Evolutionary conservation across 2,888 invertebrate genomes (phyloP), one percentile per base, ranked within the genome.

Genomic region (Apamea crenata): DNA sequence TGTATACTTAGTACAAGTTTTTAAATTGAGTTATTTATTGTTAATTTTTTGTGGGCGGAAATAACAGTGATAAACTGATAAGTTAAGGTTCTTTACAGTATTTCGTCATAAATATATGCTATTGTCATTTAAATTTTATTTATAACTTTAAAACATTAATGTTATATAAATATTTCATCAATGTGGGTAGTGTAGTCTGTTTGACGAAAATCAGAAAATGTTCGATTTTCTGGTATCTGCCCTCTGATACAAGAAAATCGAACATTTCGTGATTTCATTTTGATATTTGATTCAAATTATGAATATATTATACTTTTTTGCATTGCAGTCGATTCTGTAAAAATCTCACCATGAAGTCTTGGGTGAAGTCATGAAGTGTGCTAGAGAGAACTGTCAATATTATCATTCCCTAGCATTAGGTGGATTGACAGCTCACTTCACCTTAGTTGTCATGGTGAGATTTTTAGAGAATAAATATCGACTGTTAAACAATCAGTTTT

Each of bases 51-150:
- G 67, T 83, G 66, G 76, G 59, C 6, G 36, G 74, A 74, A 40
- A 71, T 67, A 36, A 36, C 40, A 65, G 78, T 77, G 87, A 87
- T 83, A 65, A 84, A 65, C 74, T 77, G 87, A 87, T 83, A 65
- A 84, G 87, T 83, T 87, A 83, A 77, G 40, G 32, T 50, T 16
- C 44, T 53, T 59, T 12, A 68, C 44, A 56, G 25, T 67, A 47
- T 47, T 29, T 84, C 29, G 0, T 63, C 47, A 69, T 80, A 65
- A 29, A 47, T 18, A 47, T 18, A 32, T 59, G 36, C 25, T 40
- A 12, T 44, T 61, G 18, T 78, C 50, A 50, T 50, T 44, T 67
- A 1, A 32, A 44, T n/a, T 50, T 40, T 6, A 66, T 47, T 32
- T 32, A 56, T 16, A 65, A 53, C 18, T 53, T 25, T n/a, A 47